Percentiles rank a stretch among this genome's conserved stretches.
These are phyloP conservation scores for Plebejus anna DNA, from an alignment of 2,888 invertebrate species.

Conservation along the genomic window DNA sequence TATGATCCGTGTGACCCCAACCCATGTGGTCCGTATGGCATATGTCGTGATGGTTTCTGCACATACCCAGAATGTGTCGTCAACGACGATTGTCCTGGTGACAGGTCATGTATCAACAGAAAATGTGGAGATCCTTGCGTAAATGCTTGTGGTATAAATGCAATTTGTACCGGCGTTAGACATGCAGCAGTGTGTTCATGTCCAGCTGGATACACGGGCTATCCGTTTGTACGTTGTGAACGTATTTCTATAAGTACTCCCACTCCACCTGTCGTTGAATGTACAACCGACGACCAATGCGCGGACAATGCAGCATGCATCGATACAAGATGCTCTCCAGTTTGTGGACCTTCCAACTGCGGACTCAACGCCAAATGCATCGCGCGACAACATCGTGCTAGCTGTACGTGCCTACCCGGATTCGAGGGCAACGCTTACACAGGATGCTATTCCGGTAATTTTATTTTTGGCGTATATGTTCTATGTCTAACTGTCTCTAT, in stretches of 20 bases:
- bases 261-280: conserved; percentile 85
- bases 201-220: conserved; percentile 87
- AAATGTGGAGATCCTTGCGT: conserved; percentile 92
- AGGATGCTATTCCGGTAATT: conserved; percentile 85
- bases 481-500: neutral
- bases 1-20: conserved; percentile 85
- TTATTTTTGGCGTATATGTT: neutral
- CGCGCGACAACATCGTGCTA: conserved; percentile 88
- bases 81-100: conserved; percentile 91
- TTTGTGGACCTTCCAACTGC: conserved; percentile 86
- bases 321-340: conserved; percentile 85
- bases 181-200: conserved; percentile 92
- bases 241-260: conserved; percentile 52
- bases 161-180: conserved; percentile 85
- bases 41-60: conserved; percentile 83
- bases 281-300: conserved; percentile 87
- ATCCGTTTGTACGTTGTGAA: conserved; percentile 87
- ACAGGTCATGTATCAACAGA: conserved; percentile 89
- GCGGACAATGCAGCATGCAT: conserved; percentile 90
- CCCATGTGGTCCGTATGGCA: conserved; percentile 85
- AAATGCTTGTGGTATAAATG: conserved; percentile 90
- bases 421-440: conserved; percentile 91
- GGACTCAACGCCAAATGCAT: conserved; percentile 89
- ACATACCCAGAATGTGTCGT: conserved; percentile 92
- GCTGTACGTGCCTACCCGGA: conserved; percentile 90